Percentiles rank a stretch among this genome's conserved stretches.
Evolutionary conservation across 2,888 invertebrate genomes (phyloP).

Genomic region (Phania funesta): DNA sequence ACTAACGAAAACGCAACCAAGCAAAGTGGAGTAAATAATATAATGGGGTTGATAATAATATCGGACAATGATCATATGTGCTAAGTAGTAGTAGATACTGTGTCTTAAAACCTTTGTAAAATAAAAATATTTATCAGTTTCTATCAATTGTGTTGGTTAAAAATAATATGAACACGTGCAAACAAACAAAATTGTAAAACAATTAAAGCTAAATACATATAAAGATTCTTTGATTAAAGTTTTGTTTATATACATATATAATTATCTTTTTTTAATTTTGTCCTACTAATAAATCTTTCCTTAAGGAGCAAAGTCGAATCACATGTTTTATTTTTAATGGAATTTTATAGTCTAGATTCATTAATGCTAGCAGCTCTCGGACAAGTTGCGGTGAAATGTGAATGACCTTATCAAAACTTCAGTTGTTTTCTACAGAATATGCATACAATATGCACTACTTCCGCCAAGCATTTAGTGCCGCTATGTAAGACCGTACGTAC

Average conservation of each 20-base stretch:
- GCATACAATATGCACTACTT: too few species aligned
- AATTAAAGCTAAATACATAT: too few species aligned
- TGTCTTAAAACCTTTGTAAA: neutral
- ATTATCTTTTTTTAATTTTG: conserved; percentile 14
- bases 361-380: neutral
- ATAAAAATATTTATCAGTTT: conserved; percentile 4
- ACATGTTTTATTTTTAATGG: neutral
- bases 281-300: conserved; percentile 36
- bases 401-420: neutral
- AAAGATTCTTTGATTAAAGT: conserved; percentile 29
- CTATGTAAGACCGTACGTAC: too few species aligned
- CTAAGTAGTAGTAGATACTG: neutral
- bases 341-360: neutral
- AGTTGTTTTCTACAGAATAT: too few species aligned
- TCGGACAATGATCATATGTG: neutral
- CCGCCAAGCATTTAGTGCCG: too few species aligned
- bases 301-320: neutral
- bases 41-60: neutral
- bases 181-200: neutral
- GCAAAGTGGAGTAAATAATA: conserved; percentile 1
- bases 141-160: conserved; percentile 25
- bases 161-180: neutral
- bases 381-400: neutral
- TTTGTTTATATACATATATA: conserved; percentile 20
- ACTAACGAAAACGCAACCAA: conserved; percentile 70